Conservation (phyloP, 2,888 invertebrate genomes). For the Drosophila tanythrix region DNA sequence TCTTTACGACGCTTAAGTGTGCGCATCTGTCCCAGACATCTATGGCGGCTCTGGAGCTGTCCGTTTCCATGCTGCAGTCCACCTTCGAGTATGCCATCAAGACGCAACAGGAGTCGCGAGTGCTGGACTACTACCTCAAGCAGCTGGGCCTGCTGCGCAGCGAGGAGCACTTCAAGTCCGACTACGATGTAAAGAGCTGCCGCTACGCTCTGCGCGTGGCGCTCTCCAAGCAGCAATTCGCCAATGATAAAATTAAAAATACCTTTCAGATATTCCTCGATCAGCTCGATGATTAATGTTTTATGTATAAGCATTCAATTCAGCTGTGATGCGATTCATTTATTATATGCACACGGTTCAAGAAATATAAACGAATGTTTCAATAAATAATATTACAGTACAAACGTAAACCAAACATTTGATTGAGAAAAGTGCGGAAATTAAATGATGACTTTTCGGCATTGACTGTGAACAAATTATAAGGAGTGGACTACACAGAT, state of each 20-base stretch:
- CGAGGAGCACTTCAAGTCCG: constrained; percentile 82
- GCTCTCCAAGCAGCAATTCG: constrained; percentile 72
- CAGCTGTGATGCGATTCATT: background rate
- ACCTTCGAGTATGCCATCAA: constrained; percentile 82
- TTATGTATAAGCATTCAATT: background rate
- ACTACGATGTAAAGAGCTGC: constrained; percentile 82
- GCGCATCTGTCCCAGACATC: constrained; percentile 82
- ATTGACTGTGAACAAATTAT: background rate
- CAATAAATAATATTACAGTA: constrained; percentile 29
- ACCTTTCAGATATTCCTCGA: constrained; percentile 82
- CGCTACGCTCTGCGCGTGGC: constrained; percentile 82
- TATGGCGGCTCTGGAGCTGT: constrained; percentile 79
- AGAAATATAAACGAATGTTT: constrained; percentile 1
- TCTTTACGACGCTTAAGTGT: constrained; percentile 84
- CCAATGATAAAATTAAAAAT: constrained; percentile 80
- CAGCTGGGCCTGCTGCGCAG: constrained; percentile 83
- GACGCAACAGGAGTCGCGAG: constrained; percentile 82
- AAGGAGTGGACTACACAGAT: background rate
- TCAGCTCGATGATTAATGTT: constrained; percentile 64
- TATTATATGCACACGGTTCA: background rate
- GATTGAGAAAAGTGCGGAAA: background rate
- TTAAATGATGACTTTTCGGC: background rate
- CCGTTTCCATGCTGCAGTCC: constrained; percentile 79
- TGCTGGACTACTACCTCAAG: constrained; percentile 83
- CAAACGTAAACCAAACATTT: background rate